phyloP scores from a whole-genome alignment of 2,888 invertebrate genomes.

The Cephus nigrinus region DNA sequence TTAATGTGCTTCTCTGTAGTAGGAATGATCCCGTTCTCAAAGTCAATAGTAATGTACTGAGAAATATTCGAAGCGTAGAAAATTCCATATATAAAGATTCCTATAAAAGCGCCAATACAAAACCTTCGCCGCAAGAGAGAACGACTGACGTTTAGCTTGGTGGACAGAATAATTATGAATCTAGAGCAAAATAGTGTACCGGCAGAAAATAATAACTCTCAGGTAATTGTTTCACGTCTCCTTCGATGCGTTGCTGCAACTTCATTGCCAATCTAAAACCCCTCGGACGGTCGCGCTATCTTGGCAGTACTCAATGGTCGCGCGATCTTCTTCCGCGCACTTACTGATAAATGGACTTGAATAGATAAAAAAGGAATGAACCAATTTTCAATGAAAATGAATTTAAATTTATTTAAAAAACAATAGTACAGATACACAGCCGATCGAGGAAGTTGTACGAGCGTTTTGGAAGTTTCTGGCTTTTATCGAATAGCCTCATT shows the following conservation, averaged over 20 bases:
- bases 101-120: background rate
- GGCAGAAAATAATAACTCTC: background rate
- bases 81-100: background rate
- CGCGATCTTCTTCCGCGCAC: no score
- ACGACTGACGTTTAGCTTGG: background rate
- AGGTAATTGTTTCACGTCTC: background rate
- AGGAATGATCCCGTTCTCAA: background rate
- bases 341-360: conserved; percentile 5
- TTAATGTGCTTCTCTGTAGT: background rate
- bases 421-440: no score
- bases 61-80: background rate
- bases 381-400: background rate
- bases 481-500: no score
- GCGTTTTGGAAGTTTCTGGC: no score
- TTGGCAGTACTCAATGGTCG: no score
- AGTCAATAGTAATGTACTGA: background rate
- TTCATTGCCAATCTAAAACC: background rate
- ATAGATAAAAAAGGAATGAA: background rate
- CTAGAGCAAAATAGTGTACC: background rate
- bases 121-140: background rate
- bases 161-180: background rate
- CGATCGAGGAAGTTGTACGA: no score
- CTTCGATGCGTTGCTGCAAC: background rate
- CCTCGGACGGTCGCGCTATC: no score
- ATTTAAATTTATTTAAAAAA: no score